Percentiles rank a stretch among this genome's conserved stretches.
phyloP scores from a whole-genome alignment of 2,888 invertebrate genomes.

The Pollenia labialis region DNA sequence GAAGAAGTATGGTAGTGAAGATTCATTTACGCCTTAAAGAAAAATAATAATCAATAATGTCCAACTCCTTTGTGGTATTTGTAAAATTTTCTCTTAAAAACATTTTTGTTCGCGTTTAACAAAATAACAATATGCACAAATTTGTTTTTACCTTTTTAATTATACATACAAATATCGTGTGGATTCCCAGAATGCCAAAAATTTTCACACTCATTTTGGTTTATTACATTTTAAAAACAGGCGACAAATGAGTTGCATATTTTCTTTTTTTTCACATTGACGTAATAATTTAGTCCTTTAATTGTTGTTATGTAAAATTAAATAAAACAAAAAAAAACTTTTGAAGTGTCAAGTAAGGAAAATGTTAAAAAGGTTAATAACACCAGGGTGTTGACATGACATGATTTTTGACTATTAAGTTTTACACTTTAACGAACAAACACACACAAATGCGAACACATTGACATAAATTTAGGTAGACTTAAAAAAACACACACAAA shows the following conservation, averaged over 20 bases:
- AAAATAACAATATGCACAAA: not conserved
- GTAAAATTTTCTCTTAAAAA: not conserved
- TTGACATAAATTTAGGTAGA: slow-evolving; percentile 10
- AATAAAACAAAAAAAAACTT: not conserved
- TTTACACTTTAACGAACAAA: too few relatives aligned
- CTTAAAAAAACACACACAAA: not conserved
- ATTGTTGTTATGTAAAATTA: slow-evolving; percentile 5
- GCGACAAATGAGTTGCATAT: slow-evolving; percentile 13
- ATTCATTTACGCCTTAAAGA: too few relatives aligned
- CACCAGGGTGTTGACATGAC: slow-evolving; percentile 31
- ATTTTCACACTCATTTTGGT: slow-evolving; percentile 18
- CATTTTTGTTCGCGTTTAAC: too few relatives aligned
- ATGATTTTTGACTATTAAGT: slow-evolving; percentile 22
- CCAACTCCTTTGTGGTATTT: too few relatives aligned
- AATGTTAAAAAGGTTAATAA: slow-evolving; percentile 52
- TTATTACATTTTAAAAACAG: slow-evolving; percentile 21
- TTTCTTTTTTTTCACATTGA: slow-evolving; percentile 4
- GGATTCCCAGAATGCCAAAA: not conserved
- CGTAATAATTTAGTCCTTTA: slow-evolving; percentile 18
- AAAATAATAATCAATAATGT: too few relatives aligned
- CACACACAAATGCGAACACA: not conserved
- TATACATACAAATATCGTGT: not conserved
- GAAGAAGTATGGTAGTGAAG: too few relatives aligned
- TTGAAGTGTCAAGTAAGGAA: not conserved
- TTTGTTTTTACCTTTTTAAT: not conserved